Evolutionary conservation across 2,113 vertebrate genomes (phyloP), one percentile per base, ranked within the genome.

Genomic region (Asarcornis scutulata): DNA sequence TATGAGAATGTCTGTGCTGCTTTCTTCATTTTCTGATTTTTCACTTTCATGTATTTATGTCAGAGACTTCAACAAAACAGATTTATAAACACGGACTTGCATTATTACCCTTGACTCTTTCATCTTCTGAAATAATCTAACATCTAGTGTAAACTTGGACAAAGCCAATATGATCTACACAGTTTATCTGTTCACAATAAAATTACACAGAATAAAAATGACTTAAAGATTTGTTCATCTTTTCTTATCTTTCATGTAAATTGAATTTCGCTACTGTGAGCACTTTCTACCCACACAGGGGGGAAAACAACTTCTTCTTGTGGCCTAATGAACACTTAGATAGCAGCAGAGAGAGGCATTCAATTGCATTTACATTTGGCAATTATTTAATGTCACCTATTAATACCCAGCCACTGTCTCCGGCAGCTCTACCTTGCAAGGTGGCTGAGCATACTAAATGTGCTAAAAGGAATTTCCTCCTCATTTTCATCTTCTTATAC

Each of bases 191-290:
- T 40, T 96, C 95, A 92, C 94, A 95, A 94, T 80, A 93, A 96
- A 97, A 98, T 95, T 59, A 77, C 84, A 75, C 88, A 95, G 79
- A 91, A 97, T 92, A 89, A 96, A 97, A 95, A 93, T 81, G 52
- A 94, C 59, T 90, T 94, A 69, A 75, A 95, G 75, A 97, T 92
- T 95, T 91, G 91, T 97, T 96, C 66, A 84, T 91, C 79, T 92
- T 86, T 94, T 88, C 84, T 95, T 93, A 93, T 80, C 62, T 91
- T 92, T 93, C 91, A 95, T 68, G 66, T 73, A 95, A 89, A 93
- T 86, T 93, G 82, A 90, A 93, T 96, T 93, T 89, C 88, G 93
- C 94, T 85, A 74, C 87, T 85, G 38, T 64, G 88, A 94, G 58
- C 32, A 60, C 38, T 64, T 91, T 96, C 69, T 89, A 36, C 31